Evolutionary conservation across 2,797 vertebrate genomes (phyloP).

Genomic region (Spondyliosoma cantharus): DNA sequence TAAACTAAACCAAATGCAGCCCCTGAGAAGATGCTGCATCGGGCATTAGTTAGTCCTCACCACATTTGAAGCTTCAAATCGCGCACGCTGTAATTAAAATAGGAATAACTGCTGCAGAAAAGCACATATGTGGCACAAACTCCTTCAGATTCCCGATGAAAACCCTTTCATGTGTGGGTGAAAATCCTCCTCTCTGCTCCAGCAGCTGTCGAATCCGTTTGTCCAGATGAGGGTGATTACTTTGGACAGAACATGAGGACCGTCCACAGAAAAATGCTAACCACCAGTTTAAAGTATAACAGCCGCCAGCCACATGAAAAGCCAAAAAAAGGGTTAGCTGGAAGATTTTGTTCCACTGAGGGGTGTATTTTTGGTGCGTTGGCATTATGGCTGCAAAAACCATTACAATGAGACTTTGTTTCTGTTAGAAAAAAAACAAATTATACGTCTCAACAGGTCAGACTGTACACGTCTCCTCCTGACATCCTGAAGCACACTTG

Average conservation of each 20-base stretch:
- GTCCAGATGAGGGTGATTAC: slow-evolving; percentile 75
- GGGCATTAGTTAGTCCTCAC: slow-evolving; percentile 68
- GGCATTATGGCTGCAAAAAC: slow-evolving; percentile 69
- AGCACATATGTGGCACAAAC: slow-evolving; percentile 64
- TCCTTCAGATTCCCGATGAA: slow-evolving; percentile 52
- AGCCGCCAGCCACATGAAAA: slow-evolving; percentile 78
- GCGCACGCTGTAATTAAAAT: slow-evolving; percentile 67
- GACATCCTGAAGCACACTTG: slow-evolving; percentile 51
- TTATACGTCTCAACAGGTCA: slow-evolving; percentile 68
- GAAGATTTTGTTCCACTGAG: slow-evolving; percentile 73
- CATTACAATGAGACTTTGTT: slow-evolving; percentile 79
- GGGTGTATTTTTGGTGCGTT: slow-evolving; percentile 73
- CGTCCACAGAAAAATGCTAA: slow-evolving; percentile 70
- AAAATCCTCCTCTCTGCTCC: slow-evolving; percentile 43
- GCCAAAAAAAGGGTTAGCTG: slow-evolving; percentile 59
- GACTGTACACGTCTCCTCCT: slow-evolving; percentile 60
- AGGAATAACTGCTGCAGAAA: slow-evolving; percentile 61
- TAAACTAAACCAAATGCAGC: slow-evolving; percentile 58
- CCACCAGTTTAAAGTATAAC: slow-evolving; percentile 79
- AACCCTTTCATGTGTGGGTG: slow-evolving; percentile 60
- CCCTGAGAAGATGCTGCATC: slow-evolving; percentile 51
- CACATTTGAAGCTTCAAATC: slow-evolving; percentile 74
- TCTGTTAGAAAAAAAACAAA: slow-evolving; percentile 63
- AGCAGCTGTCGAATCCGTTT: slow-evolving; percentile 72
- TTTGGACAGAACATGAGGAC: slow-evolving; percentile 76